These are phyloP conservation scores for Xanthorhoe designata DNA, from an alignment of 2,888 invertebrate species.

Conservation along the genomic window DNA sequence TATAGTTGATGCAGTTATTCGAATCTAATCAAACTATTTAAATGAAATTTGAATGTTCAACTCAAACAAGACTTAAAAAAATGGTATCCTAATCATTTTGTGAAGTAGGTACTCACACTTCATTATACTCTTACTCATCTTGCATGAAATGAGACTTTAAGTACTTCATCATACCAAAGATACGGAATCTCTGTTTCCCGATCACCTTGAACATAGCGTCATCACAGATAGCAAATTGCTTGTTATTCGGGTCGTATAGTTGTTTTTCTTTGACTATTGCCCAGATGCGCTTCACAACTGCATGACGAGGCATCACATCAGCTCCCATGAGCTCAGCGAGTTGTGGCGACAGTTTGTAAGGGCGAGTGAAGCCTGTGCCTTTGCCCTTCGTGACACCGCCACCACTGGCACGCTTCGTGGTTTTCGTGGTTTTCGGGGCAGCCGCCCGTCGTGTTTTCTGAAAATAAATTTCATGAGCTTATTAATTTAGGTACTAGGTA, in stretches of 20 bases:
- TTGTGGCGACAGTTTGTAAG: slow-evolving; percentile 93
- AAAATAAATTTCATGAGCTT: neutral
- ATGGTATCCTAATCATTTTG: neutral
- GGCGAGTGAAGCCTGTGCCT: slow-evolving; percentile 93
- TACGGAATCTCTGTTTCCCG: slow-evolving; percentile 96
- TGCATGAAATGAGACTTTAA: slow-evolving; percentile 94
- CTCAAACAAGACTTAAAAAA: neutral
- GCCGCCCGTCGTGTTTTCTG: slow-evolving; percentile 62
- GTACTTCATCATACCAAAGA: slow-evolving; percentile 99
- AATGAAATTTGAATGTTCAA: neutral
- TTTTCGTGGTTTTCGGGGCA: slow-evolving; percentile 56
- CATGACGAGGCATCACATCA: slow-evolving; percentile 93
- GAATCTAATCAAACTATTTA: neutral
- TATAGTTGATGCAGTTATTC: neutral
- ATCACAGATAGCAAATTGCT: slow-evolving; percentile 97
- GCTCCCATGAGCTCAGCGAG: slow-evolving; percentile 94
- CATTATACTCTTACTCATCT: slow-evolving; percentile 22
- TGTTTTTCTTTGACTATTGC: slow-evolving; percentile 95
- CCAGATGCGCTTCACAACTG: slow-evolving; percentile 96
- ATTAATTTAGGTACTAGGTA: too few relatives aligned
- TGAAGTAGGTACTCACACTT: neutral
- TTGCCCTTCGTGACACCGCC: slow-evolving; percentile 49
- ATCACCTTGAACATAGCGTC: slow-evolving; percentile 95
- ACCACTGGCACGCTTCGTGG: slow-evolving; percentile 25
- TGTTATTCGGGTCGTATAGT: slow-evolving; percentile 96